Percentiles rank a stretch among this genome's conserved stretches.
Evolutionary conservation across 1,140 invertebrate genomes (phyloP).

Genomic region (Cardiocondyla obscurior): DNA sequence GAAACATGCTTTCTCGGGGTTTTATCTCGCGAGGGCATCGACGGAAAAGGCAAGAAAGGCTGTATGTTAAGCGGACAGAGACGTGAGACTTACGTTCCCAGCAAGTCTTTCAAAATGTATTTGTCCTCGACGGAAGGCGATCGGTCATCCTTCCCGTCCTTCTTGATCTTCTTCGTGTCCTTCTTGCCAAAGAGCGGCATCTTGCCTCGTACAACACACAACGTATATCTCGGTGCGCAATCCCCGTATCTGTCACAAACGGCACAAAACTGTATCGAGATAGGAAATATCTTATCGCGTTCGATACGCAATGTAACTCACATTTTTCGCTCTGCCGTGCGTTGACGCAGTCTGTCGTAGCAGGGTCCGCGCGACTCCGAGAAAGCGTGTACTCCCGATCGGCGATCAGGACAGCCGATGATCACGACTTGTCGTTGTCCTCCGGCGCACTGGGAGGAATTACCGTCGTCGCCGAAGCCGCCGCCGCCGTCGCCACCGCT

Average conservation of each 20-base stretch:
- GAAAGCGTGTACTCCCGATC: not conserved
- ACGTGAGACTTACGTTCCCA: conserved; percentile 91
- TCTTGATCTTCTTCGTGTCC: conserved; percentile 92
- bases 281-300: not conserved
- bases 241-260: not conserved
- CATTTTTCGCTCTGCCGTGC: not conserved
- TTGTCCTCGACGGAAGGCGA: conserved; percentile 94
- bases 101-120: conserved; percentile 93
- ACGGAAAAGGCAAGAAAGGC: not conserved
- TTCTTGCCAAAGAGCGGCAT: conserved; percentile 97
- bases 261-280: not conserved
- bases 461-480: not conserved
- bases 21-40: not conserved
- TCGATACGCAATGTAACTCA: not conserved
- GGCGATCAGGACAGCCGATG: conserved; percentile 5
- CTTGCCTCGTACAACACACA: conserved; percentile 41
- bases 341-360: not conserved
- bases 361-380: not conserved
- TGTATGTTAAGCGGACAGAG: not conserved
- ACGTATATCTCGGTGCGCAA: not conserved
- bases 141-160: conserved; percentile 91
- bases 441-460: conserved; percentile 11
- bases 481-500: not conserved
- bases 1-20: not conserved
- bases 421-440: conserved; percentile 12